These are phyloP conservation scores for Hemiprocne comata DNA, from an alignment of 2,113 vertebrate genomes.

Conservation along the genomic window DNA sequence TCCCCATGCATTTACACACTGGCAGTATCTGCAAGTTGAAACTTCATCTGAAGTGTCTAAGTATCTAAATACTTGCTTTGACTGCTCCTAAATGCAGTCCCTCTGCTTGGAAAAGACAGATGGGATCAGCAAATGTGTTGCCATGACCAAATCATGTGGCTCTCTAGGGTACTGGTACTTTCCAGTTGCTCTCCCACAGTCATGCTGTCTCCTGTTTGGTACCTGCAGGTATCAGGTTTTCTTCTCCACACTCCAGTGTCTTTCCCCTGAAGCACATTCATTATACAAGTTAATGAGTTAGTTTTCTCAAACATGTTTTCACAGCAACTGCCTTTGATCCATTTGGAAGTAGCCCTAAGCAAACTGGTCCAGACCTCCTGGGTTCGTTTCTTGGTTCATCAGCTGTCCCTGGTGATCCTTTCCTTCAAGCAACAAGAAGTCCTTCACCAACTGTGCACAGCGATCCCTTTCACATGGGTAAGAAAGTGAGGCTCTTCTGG, in stretches of 20 bases:
- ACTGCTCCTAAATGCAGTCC: not conserved
- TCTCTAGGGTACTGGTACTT: not conserved
- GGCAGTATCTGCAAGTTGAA: not conserved
- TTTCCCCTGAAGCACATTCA: not conserved
- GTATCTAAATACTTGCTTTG: not conserved
- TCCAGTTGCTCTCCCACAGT: not conserved
- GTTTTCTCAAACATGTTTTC: not conserved
- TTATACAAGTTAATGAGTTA: not conserved
- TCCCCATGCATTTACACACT: not conserved
- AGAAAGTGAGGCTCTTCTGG: constrained; percentile 57
- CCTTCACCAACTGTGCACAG: constrained; percentile 89
- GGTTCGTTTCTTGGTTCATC: constrained; percentile 89
- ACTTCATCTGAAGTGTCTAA: not conserved
- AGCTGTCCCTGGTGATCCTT: constrained; percentile 83
- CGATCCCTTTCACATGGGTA: constrained; percentile 82
- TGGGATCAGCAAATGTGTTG: not conserved
- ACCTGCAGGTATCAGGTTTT: not conserved
- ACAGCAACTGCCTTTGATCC: constrained; percentile 86
- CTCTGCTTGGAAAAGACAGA: not conserved
- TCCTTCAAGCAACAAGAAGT: constrained; percentile 90
- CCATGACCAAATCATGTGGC: not conserved
- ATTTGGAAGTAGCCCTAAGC: constrained; percentile 86
- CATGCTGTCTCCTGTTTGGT: not conserved
- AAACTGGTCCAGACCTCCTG: constrained; percentile 90
- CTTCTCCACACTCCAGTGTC: not conserved